Evolutionary conservation across 2,797 vertebrate species (phyloP), one percentile per base, ranked within the genome.

Genomic region (Urophycis tenuis): DNA sequence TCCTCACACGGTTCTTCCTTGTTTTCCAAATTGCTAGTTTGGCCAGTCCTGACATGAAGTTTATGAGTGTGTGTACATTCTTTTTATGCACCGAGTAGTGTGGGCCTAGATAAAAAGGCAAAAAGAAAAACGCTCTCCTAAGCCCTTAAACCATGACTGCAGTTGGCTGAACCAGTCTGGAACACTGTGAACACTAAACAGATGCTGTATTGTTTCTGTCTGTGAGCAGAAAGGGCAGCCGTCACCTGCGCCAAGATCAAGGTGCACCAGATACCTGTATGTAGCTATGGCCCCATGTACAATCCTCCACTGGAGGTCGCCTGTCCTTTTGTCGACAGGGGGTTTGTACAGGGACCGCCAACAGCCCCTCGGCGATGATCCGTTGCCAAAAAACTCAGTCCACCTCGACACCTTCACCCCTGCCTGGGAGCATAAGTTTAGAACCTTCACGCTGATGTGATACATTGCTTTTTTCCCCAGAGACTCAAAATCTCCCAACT

Each of bases 251-350:
- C n/a, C n/a, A n/a, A n/a, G n/a, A n/a, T n/a, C n/a, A n/a, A n/a
- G n/a, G n/a, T n/a, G n/a, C n/a, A n/a, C n/a, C n/a, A n/a, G n/a
- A n/a, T n/a, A n/a, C n/a, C n/a, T n/a, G n/a, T n/a, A n/a, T n/a
- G n/a, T n/a, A n/a, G n/a, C n/a, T n/a, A n/a, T n/a, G n/a, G n/a
- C n/a, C n/a, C n/a, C n/a, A n/a, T n/a, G n/a, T n/a, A 69, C 64
- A 69, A 69, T 69, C 64, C 64, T 69, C 64, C 64, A 69, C 64
- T 69, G 64, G 64, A 69, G 64, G 25, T n/a, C 64, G 11, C 64
- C 64, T 10, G 64, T 69, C 64, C 64, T 22, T 29, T 69, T 69
- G n/a, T 69, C 64, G 25, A 69, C 25, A 25, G 64, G 64, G 25
- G 22, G 64, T n/a, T 69, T 69, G 25, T 69, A 69, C 64, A 69